These are phyloP conservation scores for Notarius lentiginosus DNA, from an alignment of 2,113 vertebrate species.

Conservation along the genomic window DNA sequence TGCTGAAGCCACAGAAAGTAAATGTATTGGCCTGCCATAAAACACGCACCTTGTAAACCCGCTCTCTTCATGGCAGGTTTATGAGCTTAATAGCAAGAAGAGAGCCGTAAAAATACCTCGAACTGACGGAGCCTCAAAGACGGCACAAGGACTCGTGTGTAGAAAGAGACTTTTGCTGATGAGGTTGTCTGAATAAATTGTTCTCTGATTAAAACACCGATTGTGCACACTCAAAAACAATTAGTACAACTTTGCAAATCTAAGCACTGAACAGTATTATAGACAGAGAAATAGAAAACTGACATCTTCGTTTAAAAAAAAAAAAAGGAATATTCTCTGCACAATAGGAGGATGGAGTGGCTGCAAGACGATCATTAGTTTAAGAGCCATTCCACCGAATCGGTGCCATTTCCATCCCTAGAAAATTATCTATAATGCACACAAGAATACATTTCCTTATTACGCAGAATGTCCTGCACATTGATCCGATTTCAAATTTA, in stretches of 20 bases:
- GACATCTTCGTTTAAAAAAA: too few species aligned
- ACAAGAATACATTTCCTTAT: too few species aligned
- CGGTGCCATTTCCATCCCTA: too few species aligned
- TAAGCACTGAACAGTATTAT: background rate
- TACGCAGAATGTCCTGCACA: too few species aligned
- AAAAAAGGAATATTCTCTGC: too few species aligned
- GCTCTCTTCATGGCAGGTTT: background rate
- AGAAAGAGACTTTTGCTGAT: background rate
- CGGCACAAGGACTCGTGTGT: background rate
- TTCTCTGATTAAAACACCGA: background rate
- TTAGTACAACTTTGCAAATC: background rate
- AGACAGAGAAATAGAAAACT: background rate
- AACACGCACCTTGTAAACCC: background rate
- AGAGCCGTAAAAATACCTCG: background rate
- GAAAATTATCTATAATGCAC: too few species aligned
- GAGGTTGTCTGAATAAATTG: background rate
- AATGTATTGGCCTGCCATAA: background rate
- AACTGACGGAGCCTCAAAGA: background rate
- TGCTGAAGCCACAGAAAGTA: background rate
- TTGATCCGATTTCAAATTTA: too few species aligned
- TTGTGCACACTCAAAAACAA: background rate
- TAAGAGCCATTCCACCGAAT: too few species aligned
- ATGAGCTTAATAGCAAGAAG: background rate
- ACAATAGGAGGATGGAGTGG: too few species aligned
- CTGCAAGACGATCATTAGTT: too few species aligned